Evolutionary conservation across 2,113 vertebrate genomes (phyloP), one percentile per base, ranked within the genome.

Genomic region (Xiphias gladius): DNA sequence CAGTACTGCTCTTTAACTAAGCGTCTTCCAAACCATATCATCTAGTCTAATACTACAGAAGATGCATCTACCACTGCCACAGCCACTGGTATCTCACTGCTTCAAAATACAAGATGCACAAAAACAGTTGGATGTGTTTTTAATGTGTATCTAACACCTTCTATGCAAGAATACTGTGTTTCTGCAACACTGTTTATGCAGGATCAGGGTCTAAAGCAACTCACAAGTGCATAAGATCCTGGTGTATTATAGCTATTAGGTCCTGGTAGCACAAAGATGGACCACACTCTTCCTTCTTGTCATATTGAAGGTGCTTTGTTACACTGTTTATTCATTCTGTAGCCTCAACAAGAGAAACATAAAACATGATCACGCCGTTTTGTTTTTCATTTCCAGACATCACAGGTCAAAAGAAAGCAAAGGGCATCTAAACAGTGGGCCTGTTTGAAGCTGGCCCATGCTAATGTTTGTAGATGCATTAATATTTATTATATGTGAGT

Each of bases 21-120:
- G 43, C 5, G 16, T 17, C 43, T 59, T 58, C 26, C 19, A 11
- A 72, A 78, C 76, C 20, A 19, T 22, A n/a, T 52, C 14, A 54
- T 80, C 32, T 55, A 52, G 11, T 71, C 17, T 59, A 57, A 50
- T 67, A 78, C 73, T 24, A 77, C 37, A 78, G 55, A 79, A 82
- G 63, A 54, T 22, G 50, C 22, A 54, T n/a, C 20, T 7, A 54
- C 35, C 26, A 30, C 55, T 57, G 26, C 54, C 65, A 72, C 64
- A 64, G 62, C 37, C n/a, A 28, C 57, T 57, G 64, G 17, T 67
- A 54, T 39, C 46, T 28, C 22, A 14, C 82, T 58, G 41, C 72
- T 28, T 80, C 52, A 69, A 73, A 78, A 73, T 28, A 30, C 68
- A 54, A 61, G 13, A 82, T 48, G 41, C 74, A 64, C n/a, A 50